Percentiles rank a stretch among this genome's conserved stretches.
These are phyloP conservation scores for Otis tarda DNA, from an alignment of 2,113 vertebrate genomes.

Conservation along the genomic window DNA sequence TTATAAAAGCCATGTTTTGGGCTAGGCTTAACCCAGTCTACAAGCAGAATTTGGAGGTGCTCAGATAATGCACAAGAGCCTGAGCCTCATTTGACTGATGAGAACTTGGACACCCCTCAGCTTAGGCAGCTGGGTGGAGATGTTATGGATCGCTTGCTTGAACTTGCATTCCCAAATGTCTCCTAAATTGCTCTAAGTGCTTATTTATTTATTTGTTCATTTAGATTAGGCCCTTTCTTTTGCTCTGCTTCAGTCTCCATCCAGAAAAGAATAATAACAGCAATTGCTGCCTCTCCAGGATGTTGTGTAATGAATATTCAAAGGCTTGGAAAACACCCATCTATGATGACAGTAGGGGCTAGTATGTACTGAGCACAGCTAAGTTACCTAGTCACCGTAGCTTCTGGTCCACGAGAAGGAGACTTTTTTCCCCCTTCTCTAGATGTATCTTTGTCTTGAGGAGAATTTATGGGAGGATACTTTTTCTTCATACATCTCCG, in stretches of 20 bases:
- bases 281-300: neutral
- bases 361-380: neutral
- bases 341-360: neutral
- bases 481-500: neutral
- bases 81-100: neutral
- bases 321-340: neutral
- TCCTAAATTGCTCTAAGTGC: conserved; percentile 26
- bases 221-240: conserved; percentile 35
- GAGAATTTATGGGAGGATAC: neutral
- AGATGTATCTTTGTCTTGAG: neutral
- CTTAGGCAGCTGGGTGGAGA: neutral
- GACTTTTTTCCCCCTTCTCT: neutral
- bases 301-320: conserved; percentile 17
- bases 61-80: neutral
- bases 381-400: neutral
- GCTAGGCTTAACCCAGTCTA: neutral
- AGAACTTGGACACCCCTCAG: neutral
- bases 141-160: conserved; percentile 19
- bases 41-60: neutral
- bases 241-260: neutral
- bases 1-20: neutral
- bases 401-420: neutral
- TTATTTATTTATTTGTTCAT: conserved; percentile 48
- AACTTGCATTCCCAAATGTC: conserved; percentile 30
- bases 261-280: neutral